Conservation (phyloP, 1,140 invertebrate species). For the Cepaea nemoralis region DNA sequence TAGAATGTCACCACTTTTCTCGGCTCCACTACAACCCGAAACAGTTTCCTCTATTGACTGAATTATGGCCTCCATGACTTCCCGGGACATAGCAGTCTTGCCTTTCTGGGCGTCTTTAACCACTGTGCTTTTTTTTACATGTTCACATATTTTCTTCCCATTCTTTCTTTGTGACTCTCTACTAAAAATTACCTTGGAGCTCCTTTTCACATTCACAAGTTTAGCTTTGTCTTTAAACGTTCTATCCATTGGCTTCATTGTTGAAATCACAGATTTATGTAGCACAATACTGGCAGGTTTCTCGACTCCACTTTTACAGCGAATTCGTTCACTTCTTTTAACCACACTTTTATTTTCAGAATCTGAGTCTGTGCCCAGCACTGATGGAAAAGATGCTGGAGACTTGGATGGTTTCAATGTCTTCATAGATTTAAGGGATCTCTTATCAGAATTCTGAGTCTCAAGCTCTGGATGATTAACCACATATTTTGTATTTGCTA, state of each 20-base stretch:
- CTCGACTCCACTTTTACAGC: slow-evolving; percentile 2
- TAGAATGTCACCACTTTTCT: background rate
- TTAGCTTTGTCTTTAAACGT: background rate
- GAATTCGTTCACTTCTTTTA: slow-evolving; percentile 29
- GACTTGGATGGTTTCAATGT: background rate
- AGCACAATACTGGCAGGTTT: background rate
- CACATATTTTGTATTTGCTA: background rate
- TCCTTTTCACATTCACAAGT: background rate
- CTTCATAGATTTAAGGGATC: background rate
- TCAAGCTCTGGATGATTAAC: background rate
- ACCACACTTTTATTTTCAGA: background rate
- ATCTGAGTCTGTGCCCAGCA: background rate
- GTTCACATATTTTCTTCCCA: background rate
- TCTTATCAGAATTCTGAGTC: background rate
- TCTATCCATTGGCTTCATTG: slow-evolving; percentile 13
- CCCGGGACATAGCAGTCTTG: slow-evolving; percentile 2
- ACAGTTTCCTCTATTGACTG: slow-evolving; percentile 38
- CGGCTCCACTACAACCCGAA: background rate
- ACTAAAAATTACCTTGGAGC: background rate
- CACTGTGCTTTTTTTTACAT: background rate
- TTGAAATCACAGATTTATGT: slow-evolving; percentile 19
- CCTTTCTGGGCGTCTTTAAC: background rate
- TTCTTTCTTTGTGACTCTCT: slow-evolving; percentile 18
- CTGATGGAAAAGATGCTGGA: background rate
- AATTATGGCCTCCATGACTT: slow-evolving; percentile 33